Percentiles rank a stretch among this genome's conserved stretches.
phyloP scores from a whole-genome alignment of 2,888 invertebrate species.

The Phymatocera aterrima region DNA sequence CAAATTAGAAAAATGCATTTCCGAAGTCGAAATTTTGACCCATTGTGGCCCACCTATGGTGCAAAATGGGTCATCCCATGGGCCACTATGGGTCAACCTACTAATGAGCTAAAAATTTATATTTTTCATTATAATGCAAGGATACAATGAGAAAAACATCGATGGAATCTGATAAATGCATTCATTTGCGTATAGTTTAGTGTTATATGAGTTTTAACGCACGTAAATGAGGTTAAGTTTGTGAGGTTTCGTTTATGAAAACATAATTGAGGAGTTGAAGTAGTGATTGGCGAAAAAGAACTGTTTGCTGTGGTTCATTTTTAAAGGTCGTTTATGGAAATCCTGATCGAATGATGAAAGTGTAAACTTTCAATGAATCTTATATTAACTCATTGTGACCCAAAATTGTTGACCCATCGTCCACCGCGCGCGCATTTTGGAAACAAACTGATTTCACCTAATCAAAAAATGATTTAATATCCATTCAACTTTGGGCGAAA shows the following conservation, averaged over 20 bases:
- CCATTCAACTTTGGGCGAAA: neutral
- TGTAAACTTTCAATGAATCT: neutral
- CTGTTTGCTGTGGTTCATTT: slow-evolving; percentile 5
- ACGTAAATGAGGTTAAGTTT: neutral
- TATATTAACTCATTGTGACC: slow-evolving; percentile 1
- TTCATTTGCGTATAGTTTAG: no score
- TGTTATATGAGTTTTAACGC: neutral
- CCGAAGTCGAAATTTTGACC: slow-evolving; percentile 3
- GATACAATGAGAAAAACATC: no score
- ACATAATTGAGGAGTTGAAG: neutral
- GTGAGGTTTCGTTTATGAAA: neutral
- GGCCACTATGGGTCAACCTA: no score
- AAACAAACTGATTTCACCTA: slow-evolving; percentile 8
- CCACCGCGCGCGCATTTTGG: neutral
- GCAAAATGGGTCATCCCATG: no score
- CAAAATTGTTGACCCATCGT: neutral
- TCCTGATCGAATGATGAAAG: neutral
- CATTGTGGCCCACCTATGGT: no score
- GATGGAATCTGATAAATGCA: no score
- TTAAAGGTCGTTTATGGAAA: neutral
- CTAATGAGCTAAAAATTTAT: no score
- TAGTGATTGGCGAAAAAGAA: neutral
- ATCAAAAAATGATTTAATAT: neutral
- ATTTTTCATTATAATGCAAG: no score
- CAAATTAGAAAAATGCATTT: neutral